Evolutionary conservation across 2,888 invertebrate species (phyloP).

Genomic region (Biston betularia): DNA sequence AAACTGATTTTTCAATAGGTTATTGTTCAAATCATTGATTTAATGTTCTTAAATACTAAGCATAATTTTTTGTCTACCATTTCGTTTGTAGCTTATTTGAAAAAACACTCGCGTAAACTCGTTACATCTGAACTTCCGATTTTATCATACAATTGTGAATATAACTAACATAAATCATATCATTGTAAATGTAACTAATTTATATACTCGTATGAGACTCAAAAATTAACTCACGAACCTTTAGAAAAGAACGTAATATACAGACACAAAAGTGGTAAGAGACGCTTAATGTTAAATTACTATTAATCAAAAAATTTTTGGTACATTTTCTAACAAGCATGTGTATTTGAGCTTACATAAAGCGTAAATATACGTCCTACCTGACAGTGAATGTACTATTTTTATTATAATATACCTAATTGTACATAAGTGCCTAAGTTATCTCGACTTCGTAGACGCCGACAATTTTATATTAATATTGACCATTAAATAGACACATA

Average conservation of each 20-base stretch:
- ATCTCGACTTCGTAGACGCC: background rate
- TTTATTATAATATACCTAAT: background rate
- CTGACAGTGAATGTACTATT: background rate
- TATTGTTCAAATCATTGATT: too few species aligned
- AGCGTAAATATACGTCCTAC: background rate
- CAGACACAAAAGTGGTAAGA: slow-evolving; percentile 1
- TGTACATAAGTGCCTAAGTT: background rate
- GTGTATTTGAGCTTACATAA: background rate
- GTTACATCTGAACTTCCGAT: too few species aligned
- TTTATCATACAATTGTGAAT: too few species aligned
- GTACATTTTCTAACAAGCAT: slow-evolving; percentile 5
- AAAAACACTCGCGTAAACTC: too few species aligned
- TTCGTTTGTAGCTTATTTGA: too few species aligned
- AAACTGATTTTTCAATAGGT: too few species aligned
- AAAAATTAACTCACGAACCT: slow-evolving; percentile 22
- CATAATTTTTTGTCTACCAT: too few species aligned
- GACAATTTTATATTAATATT: background rate
- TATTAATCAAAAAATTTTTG: slow-evolving; percentile 17
- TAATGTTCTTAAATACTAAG: too few species aligned
- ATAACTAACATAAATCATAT: background rate
- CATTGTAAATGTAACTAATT: background rate
- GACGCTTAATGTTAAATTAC: background rate
- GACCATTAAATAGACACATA: slow-evolving; percentile 4
- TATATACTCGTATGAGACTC: slow-evolving; percentile 30
- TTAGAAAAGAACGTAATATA: slow-evolving; percentile 2